These are phyloP conservation scores for Trochalopteron elliotii DNA, from an alignment of 2,113 vertebrate genomes.

Conservation along the genomic window DNA sequence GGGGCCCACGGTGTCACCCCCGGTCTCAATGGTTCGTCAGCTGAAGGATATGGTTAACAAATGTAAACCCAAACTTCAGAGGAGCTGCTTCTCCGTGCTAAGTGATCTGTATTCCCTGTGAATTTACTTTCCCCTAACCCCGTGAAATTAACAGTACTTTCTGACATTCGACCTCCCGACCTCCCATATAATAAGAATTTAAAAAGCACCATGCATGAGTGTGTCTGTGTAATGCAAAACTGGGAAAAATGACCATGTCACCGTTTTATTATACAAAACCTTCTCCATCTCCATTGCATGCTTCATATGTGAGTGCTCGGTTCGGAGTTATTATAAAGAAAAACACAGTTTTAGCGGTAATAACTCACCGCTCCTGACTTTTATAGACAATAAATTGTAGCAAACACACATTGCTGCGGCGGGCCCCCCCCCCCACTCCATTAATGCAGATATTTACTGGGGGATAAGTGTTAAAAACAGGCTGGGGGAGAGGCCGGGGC, in stretches of 20 bases:
- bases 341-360: constrained; percentile 78
- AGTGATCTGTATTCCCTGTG: constrained; percentile 99
- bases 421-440: constrained; percentile 62
- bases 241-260: constrained; percentile 90
- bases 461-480: constrained; percentile 77
- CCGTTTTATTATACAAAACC: constrained; percentile 89
- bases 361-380: constrained; percentile 81
- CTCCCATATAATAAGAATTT: constrained; percentile 98
- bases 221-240: constrained; percentile 92
- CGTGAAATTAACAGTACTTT: constrained; percentile 99
- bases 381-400: constrained; percentile 84
- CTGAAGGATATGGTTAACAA: constrained; percentile 96
- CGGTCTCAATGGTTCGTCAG: constrained; percentile 90
- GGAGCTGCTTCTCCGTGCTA: constrained; percentile 91
- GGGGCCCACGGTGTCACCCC: constrained; percentile 82
- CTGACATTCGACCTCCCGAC: constrained; percentile 91
- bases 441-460: constrained; percentile 84
- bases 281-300: constrained; percentile 81
- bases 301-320: constrained; percentile 78
- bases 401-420: constrained; percentile 74
- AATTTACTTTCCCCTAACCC: constrained; percentile 99
- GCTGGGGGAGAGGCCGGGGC: constrained; percentile 44
- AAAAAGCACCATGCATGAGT: constrained; percentile 98
- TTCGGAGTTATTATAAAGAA: constrained; percentile 83
- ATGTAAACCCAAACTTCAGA: constrained; percentile 89